Base-by-base conservation (phyloP, 2,797 vertebrate species). In the Enteromius mattozi region DNA sequence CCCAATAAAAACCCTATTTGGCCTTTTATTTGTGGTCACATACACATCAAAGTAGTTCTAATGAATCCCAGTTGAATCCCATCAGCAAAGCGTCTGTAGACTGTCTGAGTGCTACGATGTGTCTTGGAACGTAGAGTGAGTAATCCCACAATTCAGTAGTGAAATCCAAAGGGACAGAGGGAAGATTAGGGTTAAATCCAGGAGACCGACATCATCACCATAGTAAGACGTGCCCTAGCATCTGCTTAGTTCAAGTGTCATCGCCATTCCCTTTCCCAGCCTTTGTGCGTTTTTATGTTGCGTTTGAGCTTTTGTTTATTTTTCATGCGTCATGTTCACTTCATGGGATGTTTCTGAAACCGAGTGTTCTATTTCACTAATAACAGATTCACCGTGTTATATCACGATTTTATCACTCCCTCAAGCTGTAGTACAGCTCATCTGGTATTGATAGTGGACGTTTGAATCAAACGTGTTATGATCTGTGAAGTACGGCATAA, bases 31-130 rank as follows among this genome's bases (percentile, higher is more conserved):
- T n/a, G 17, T 27, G 75, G n/a, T 61, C 35, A 27, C 37, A 42
- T 42, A 61, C n/a, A 61, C 75, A 78, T 78, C 54, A 78, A 59
- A 78, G 51, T 78, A 19, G n/a, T 61, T 61, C 1, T 59, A 77
- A 61, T 40, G 21, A 59, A 59, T 77, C 74, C 17, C 74, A 76
- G 47, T 54, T 59, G 40, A 65, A 30, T 65, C 27, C 2, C 59
- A 47, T 78, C 40, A 19, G 4, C 40, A 30, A 30, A 47, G 5
- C 24, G 16, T 51, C 14, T 49, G 42, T 80, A 35, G 27, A 42
- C 10, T 14, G 27, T 68, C 61, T 80, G 17, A 80, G 27, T 2
- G 0, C 61, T n/a, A 19, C 1, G 6, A 49, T 33, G 30, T 51
- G 61, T 66, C 78, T 49, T 79, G 61, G 19, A 80, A 54, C 2